A percentile compares a stretch with the other conserved stretches of the same genome.
These are phyloP conservation scores for Ictidomys tridecemlineatus DNA, from an alignment of 2,113 vertebrate species.

Conservation along the genomic window DNA sequence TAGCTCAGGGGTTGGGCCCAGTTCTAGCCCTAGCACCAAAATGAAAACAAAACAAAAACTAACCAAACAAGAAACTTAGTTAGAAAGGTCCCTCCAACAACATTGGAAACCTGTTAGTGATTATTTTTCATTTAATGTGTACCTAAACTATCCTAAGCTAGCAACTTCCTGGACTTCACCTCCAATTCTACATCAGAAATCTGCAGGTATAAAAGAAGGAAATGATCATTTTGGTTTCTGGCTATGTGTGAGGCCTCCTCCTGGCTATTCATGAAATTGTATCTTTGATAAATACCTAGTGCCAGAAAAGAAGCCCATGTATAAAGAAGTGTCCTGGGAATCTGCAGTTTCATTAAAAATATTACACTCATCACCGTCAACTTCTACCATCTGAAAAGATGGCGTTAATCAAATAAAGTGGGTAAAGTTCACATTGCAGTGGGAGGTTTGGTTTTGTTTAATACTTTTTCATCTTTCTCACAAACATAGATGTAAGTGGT, in stretches of 20 bases:
- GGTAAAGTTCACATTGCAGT: not conserved
- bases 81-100: not conserved
- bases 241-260: not conserved
- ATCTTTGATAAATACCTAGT: not conserved
- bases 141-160: not conserved
- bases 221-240: not conserved
- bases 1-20: not conserved
- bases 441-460: not conserved
- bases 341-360: not conserved
- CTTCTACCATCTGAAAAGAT: not conserved
- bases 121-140: not conserved
- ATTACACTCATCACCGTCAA: not conserved
- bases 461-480: not conserved
- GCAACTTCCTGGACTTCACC: not conserved
- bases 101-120: not conserved
- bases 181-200: not conserved
- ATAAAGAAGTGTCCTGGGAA: not conserved
- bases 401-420: not conserved
- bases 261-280: not conserved
- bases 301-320: not conserved
- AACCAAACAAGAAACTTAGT: not conserved
- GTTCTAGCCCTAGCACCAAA: not conserved
- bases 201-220: not conserved
- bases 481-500: not conserved
- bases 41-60: not conserved